Conservation (phyloP, 1,140 invertebrate species). For the Latrodectus geometricus region DNA sequence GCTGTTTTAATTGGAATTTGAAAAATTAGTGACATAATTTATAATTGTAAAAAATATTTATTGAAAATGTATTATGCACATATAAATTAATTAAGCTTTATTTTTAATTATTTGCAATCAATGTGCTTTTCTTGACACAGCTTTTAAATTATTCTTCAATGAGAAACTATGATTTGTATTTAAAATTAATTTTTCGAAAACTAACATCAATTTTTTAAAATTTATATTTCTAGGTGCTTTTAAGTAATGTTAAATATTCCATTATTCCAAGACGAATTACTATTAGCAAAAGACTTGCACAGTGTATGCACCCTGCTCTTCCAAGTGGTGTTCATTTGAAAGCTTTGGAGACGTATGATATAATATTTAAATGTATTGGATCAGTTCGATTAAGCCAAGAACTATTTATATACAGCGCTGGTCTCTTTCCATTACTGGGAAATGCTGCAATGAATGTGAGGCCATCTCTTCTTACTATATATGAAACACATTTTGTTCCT, state of each 20-base stretch:
- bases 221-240: conserved; percentile 75
- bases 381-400: conserved; percentile 84
- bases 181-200: not conserved
- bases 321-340: conserved; percentile 93
- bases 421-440: conserved; percentile 88
- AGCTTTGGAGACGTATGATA: conserved; percentile 92
- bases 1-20: too few relatives aligned
- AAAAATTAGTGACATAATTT: too few relatives aligned
- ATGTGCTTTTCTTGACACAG: too few relatives aligned
- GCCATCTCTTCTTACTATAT: conserved; percentile 84
- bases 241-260: conserved; percentile 82
- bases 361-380: conserved; percentile 92
- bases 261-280: conserved; percentile 92
- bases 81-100: too few relatives aligned
- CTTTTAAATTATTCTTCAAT: too few relatives aligned
- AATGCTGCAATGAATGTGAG: conserved; percentile 93
- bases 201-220: not conserved
- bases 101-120: too few relatives aligned
- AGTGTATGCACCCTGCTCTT: conserved; percentile 94
- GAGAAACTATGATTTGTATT: too few relatives aligned
- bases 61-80: too few relatives aligned
- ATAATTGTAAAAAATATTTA: too few relatives aligned
- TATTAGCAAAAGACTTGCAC: conserved; percentile 91
- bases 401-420: conserved; percentile 88
- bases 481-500: conserved; percentile 92